Conservation (phyloP, 2,113 vertebrate species). For the Mormyrus iriodes region DNA sequence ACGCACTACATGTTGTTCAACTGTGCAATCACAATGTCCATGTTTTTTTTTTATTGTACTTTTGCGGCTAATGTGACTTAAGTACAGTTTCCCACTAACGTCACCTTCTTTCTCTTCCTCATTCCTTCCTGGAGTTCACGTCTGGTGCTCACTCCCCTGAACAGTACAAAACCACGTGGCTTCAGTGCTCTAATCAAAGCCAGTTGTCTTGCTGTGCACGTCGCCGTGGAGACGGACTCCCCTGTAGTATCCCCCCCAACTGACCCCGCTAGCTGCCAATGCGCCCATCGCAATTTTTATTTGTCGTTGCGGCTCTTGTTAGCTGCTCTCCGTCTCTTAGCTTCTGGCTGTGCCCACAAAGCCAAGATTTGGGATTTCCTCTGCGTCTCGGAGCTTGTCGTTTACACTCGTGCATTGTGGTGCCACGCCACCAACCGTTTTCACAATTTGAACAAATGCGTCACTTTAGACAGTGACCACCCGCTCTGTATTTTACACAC, state of each 20-base stretch:
- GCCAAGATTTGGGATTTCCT: neutral
- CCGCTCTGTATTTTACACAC: neutral
- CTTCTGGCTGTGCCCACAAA: neutral
- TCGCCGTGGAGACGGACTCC: neutral
- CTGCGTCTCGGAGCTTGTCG: neutral
- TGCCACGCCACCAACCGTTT: neutral
- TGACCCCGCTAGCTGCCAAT: neutral
- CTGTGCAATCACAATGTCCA: neutral
- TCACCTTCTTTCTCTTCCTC: neutral
- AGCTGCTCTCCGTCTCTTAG: neutral
- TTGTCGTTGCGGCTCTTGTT: neutral
- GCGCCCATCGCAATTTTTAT: neutral
- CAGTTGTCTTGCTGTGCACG: neutral
- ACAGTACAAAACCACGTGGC: neutral
- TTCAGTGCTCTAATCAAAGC: neutral
- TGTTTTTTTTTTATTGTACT: neutral
- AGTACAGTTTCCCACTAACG: neutral
- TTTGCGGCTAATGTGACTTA: neutral
- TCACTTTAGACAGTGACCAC: neutral
- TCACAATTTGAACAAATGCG: neutral
- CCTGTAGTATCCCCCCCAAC: neutral
- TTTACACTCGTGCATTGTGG: neutral
- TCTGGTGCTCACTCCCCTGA: neutral
- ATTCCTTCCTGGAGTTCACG: neutral
- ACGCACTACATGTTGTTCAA: neutral